Evolutionary conservation across 2,113 vertebrate species (phyloP), one percentile per base, ranked within the genome.

Genomic region (Xiphophorus couchianus): DNA sequence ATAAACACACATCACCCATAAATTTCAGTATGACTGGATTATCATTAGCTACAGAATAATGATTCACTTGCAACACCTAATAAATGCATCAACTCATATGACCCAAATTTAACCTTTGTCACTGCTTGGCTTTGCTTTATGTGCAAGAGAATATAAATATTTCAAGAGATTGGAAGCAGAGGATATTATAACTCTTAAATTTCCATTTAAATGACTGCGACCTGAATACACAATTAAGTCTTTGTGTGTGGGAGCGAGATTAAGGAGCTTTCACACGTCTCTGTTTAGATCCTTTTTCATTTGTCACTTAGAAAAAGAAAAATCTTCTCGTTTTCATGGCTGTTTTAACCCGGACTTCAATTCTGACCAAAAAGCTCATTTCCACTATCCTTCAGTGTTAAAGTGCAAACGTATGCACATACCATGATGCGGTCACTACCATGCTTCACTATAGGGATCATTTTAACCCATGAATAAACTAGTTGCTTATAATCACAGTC

Each of bases 61-160:
- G 89, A 66, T 79, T 72, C n/a, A 1, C 77, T 70, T 27, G 30
- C 76, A 71, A 68, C 84, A 68, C 71, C 69, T 90, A 87, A 87
- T 90, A 90, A 85, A 90, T 83, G 77, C 77, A 83, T 88, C 77
- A 80, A 68, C 84, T 87, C 66, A 67, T 31, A 48, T 60, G 77
- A 89, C 90, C 81, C 22, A 30, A 68, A 65, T 80, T 90, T 87
- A 85, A 93, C 90, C 90, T 91, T 86, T 90, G 82, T 68, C 69
- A 25, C 78, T 33, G 71, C 74, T 35, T 48, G n/a, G 69, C 81
- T 86, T 71, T 62, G 64, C 79, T 35, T 35, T 3, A 13, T 77
- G 66, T 82, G 63, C 77, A 68, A 69, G 66, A 39, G 80, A 81
- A 78, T 81, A 77, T 27, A 80, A 86, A 27, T 0, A 87, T 93